Evolutionary conservation across 2,888 invertebrate species (phyloP), one percentile per base, ranked within the genome.

Genomic region (Pandemis corylana): DNA sequence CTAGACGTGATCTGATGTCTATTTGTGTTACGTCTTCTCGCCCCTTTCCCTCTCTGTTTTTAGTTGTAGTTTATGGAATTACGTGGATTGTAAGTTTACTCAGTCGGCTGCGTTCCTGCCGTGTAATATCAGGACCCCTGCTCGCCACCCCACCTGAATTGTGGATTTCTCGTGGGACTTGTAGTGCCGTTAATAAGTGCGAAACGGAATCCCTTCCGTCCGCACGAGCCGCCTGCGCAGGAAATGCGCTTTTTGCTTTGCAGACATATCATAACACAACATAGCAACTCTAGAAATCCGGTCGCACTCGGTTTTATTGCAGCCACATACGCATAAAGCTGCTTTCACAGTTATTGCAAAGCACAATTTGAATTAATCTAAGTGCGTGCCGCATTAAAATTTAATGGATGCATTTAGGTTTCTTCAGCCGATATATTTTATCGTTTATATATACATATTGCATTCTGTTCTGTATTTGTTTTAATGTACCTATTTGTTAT

Each of bases 101-200:
- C 74, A 49, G 72, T 68, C 69, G 68, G 72, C 75, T 75, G 73
- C 75, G 68, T 65, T 72, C 75, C 66, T 64, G 75, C 77, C 76
- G 75, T 80, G 82, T 87, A 84, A 85, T 87, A 84, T 84, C 84
- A 79, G 83, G 78, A 84, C 89, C 88, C 89, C 88, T 85, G 82
- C 80, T 77, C 79, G 80, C 80, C 82, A 84, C 91, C 91, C 90
- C 82, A 88, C 88, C 87, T 90, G 90, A 82, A 85, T 87, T 82
- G 78, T 80, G 81, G 83, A 91, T 90, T 90, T 90, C 93, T 90
- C 93, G 80, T 87, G 93, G 93, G 92, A 91, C 82, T 85, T 85
- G 82, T 83, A 85, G 81, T 82, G 76, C 81, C 83, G 85, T 89
- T 87, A 88, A 88, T 90, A 91, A 89, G 85, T 87, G 87, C 85